Percentiles rank a stretch among this genome's conserved stretches.
phyloP scores from a whole-genome alignment of 2,113 vertebrate genomes.

The Trematomus loennbergii region DNA sequence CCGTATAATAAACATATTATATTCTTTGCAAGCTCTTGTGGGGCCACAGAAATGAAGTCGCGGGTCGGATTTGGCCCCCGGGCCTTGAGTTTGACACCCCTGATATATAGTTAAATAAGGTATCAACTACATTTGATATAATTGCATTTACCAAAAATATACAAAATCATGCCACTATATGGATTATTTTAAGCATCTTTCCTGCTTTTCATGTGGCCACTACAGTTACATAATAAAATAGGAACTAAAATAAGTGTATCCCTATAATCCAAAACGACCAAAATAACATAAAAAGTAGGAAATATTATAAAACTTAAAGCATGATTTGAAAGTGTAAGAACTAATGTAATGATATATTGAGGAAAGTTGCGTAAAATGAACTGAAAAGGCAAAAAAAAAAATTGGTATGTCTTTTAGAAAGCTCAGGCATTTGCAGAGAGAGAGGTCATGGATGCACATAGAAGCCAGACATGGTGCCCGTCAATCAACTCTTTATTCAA shows the following conservation, averaged over 20 bases:
- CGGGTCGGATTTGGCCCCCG: too few relatives aligned
- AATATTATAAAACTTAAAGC: slow-evolving; percentile 1
- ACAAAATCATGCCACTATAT: background rate
- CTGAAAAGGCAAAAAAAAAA: slow-evolving; percentile 22
- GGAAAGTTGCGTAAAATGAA: slow-evolving; percentile 7
- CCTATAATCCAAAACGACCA: background rate
- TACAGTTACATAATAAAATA: background rate
- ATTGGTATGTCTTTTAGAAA: slow-evolving; percentile 16
- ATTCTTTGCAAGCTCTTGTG: too few relatives aligned
- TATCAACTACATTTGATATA: background rate
- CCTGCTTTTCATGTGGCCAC: background rate
- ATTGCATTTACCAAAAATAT: background rate
- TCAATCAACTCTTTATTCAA: slow-evolving; percentile 81
- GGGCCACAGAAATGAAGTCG: too few relatives aligned
- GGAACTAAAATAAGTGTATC: background rate
- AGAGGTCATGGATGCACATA: slow-evolving; percentile 71
- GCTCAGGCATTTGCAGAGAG: slow-evolving; percentile 32
- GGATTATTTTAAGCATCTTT: background rate
- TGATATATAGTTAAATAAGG: too few relatives aligned
- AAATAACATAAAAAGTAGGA: background rate
- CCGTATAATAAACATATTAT: too few relatives aligned
- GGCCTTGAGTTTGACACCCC: too few relatives aligned
- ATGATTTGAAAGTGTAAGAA: background rate
- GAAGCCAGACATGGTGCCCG: slow-evolving; percentile 75
- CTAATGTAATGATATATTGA: background rate